Evolutionary conservation across 92 coral and sea anemone genomes (phyloP), one percentile per base, ranked within the genome.

Genomic region (Porites evermanni): DNA sequence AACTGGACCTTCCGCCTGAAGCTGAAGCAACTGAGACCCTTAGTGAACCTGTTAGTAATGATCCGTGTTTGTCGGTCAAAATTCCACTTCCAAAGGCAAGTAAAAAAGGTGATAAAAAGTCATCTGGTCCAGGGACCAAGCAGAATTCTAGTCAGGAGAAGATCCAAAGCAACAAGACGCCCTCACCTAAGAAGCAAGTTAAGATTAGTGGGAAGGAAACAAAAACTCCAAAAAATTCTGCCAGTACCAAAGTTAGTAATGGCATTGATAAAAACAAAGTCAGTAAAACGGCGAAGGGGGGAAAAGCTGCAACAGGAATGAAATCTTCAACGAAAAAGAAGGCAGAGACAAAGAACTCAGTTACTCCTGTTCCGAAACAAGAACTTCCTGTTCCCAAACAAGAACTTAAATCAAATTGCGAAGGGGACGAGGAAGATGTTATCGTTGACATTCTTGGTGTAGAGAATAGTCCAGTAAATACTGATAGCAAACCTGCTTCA

Each of bases 351-450:
- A 82, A 79, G 52, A 17, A 64, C 32, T 29, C 53, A n/a, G 13
- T n/a, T 44, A 21, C n/a, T 10, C 19, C 71, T 7, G 21, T 38
- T 6, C 24, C 69, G 14, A 67, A 74, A n/a, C 79, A 72, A 16
- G 84, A 69, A 50, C 29, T 84, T 10, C 19, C 71, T 7, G 21
- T 38, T 6, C 24, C 69, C 20, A 67, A 74, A n/a, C 79, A 72
- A 17, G 84, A 69, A 50, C 29, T 84, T 6, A 83, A 78, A 8
- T 54, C 84, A 84, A 64, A 70, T 20, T 81, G 90, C 75, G 96
- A 95, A 24, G 93, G 85, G 26, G 98, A 92, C 64, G 94, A 93
- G 20, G 93, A 89, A 63, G 96, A 97, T 13, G 58, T 84, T 18
- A 91, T 86, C 72, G 94, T 94, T 26, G 98, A 90, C 53, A 90